These are phyloP conservation scores for Pangasius krempfi DNA, from an alignment of 2,797 vertebrate species.

Conservation along the genomic window DNA sequence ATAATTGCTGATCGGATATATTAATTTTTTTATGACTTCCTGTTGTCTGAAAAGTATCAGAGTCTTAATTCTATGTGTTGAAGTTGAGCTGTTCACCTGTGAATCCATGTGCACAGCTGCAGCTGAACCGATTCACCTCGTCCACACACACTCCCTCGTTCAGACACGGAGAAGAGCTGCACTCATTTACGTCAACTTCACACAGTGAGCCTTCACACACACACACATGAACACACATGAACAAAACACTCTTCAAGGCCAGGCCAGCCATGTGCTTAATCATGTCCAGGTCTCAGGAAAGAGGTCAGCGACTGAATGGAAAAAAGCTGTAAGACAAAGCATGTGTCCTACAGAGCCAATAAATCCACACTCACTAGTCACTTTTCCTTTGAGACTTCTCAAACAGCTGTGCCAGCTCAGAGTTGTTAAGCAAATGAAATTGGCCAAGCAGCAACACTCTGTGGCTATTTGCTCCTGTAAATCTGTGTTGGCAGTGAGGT, in stretches of 20 bases:
- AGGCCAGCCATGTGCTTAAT: slow-evolving; percentile 43
- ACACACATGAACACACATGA: slow-evolving; percentile 29
- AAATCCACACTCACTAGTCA: slow-evolving; percentile 41
- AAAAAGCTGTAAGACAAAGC: slow-evolving; percentile 54
- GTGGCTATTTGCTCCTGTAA: slow-evolving; percentile 38
- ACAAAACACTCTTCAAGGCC: slow-evolving; percentile 18
- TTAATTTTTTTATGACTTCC: background rate
- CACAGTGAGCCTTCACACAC: slow-evolving; percentile 80
- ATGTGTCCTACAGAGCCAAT: slow-evolving; percentile 42
- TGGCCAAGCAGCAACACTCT: slow-evolving; percentile 18
- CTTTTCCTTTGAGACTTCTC: slow-evolving; percentile 32
- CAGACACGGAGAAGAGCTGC: slow-evolving; percentile 86
- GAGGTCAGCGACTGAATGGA: slow-evolving; percentile 51
- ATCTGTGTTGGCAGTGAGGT: slow-evolving; percentile 27
- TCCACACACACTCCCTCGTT: slow-evolving; percentile 89
- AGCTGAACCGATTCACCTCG: slow-evolving; percentile 81
- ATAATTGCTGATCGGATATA: background rate
- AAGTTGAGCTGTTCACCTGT: slow-evolving; percentile 73
- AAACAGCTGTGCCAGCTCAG: slow-evolving; percentile 22
- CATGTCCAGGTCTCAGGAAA: slow-evolving; percentile 40
- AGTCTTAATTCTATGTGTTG: background rate
- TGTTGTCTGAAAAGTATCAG: background rate
- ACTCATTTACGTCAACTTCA: slow-evolving; percentile 91
- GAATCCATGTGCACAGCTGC: slow-evolving; percentile 84
- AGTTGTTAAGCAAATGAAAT: slow-evolving; percentile 37